Evolutionary conservation across 1,140 invertebrate genomes (phyloP), one percentile per base, ranked within the genome.

Genomic region (Drosophila virilis): DNA sequence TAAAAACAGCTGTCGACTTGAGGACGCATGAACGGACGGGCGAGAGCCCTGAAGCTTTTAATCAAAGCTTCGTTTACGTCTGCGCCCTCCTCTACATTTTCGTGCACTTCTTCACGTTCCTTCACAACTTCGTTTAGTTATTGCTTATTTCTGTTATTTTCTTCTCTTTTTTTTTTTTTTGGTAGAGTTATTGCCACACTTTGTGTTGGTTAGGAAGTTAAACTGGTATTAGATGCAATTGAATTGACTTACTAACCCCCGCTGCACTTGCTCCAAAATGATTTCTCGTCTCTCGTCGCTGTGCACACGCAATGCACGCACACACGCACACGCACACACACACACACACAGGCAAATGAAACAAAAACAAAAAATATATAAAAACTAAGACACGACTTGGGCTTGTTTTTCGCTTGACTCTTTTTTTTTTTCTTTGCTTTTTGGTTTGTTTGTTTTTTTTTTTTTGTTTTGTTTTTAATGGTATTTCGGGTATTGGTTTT

Each of bases 1-100:
- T 77, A 42, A 78, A 77, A 82, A 82, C 80, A 83, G 75, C 72
- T 82, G 80, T 82, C 42, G 68, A 48, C 8, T 42, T 61, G 22
- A 17, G 33, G 40, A 66, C 61, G 6, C 33, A 12, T 15, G 33
- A 8, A 64, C 64, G 58, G 51, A 48, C 28, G 3, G 32, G 9
- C n/a, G 13, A 12, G 8, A 9, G 15, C 10, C 8, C 38, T 17
- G 32, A 52, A 51, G 59, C 33, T 59, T 43, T 62, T 45, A 54
- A 66, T 58, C 62, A 32, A 50, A 51, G 46, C 54, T 28, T 28
- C 22, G 10, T 42, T 12, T 13, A 12, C n/a, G 6, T 1, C 42
- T 10, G 8, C 1, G 22, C 46, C 10, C 22, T 32, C 2, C 28
- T 5, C 17, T 22, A 6, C 45, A 12, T 2, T 17, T 22, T 22